Base-by-base conservation (phyloP, 2,888 invertebrate species). In the Caenorhabditis macrosperma region DNA sequence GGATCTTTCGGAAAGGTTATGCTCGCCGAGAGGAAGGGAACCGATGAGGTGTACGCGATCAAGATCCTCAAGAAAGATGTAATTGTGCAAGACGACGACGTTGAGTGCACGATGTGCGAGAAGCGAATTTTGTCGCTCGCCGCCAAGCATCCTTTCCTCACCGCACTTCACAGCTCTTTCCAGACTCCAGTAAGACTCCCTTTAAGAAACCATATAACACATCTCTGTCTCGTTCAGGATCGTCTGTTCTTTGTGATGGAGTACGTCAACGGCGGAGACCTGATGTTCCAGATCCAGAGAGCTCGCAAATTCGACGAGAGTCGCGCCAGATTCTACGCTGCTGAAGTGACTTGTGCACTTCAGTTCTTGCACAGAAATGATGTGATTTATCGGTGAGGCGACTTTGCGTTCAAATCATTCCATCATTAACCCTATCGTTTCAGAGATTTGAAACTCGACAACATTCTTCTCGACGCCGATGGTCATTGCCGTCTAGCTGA, bases 31-130 rank as follows among this genome's bases (percentile, higher is more conserved):
- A 94, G 97, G 63, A 98, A 98, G 91, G 96, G 96, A 52, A 96
- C 96, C 0, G 97, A 97, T 91, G 98, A 99, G 91, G 92, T 99
- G 84, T 99, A 98, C 91, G 99, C 99, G 77, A 97, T 99, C 89
- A 99, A 99, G 93, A 98, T 99, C 90, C 93, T 99, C 90, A 99
- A 99, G 93, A 99, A 99, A 92, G 99, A 99, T 92, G 97, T 99
- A 89, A 97, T 99, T 88, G 98, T 99, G 87, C 98, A 93, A 83
- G 99, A 99, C 90, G 97, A 97, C 91, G 99, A 99, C 92, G 96
- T 99, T 44, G 99, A 99, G 91, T 99, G 99, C 91, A 98, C 98
- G 24, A 99, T 99, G 98, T 97, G 98, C 61, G 99, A 99, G 92
- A 99, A 99, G 92, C 93, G 85, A 50, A 86, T 86, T 20, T 66